These are phyloP conservation scores for Oreochromis aureus DNA, from an alignment of 2,113 vertebrate genomes.

Conservation along the genomic window DNA sequence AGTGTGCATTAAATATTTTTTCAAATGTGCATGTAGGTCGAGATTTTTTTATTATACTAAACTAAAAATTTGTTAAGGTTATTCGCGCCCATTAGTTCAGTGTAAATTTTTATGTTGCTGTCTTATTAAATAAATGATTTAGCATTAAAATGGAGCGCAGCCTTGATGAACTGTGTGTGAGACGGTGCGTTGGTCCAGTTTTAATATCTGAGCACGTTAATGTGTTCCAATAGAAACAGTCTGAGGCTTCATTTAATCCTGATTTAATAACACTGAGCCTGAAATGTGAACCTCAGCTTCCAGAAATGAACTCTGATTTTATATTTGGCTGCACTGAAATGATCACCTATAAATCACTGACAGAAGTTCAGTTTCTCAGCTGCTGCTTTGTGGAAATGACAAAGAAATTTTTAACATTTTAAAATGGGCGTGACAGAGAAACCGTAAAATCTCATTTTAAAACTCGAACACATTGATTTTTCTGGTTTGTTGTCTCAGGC, in stretches of 20 bases:
- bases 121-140: neutral
- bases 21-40: fast-evolving
- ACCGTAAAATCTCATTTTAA: neutral
- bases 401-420: neutral
- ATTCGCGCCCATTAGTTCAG: neutral
- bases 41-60: fast-evolving
- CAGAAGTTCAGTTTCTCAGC: neutral
- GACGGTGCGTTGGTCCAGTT: neutral
- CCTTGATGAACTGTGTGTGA: neutral
- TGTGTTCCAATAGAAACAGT: neutral
- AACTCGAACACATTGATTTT: no score
- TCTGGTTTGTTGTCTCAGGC: neutral
- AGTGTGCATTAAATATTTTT: neutral
- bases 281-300: neutral
- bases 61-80: neutral
- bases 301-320: neutral
- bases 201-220: neutral
- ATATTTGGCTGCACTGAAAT: neutral
- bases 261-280: neutral
- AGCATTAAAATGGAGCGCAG: neutral
- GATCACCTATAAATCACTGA: neutral
- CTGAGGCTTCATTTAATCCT: neutral
- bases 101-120: neutral
- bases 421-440: neutral
- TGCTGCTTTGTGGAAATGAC: neutral